These are phyloP conservation scores for Andrena camellia DNA, from an alignment of 2,888 invertebrate species.

Conservation along the genomic window DNA sequence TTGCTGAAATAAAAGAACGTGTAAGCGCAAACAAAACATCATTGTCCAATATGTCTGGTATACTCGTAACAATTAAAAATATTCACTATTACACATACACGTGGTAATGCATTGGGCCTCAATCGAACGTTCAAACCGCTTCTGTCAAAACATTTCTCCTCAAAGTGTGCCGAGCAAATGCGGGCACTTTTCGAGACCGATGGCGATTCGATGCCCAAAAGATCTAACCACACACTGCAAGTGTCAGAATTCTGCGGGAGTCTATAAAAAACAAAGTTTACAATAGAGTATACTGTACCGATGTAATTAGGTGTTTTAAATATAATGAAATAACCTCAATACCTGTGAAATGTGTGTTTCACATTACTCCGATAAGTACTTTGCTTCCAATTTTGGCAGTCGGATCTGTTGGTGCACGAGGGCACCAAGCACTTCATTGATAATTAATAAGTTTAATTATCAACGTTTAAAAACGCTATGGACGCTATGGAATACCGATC, in stretches of 20 bases:
- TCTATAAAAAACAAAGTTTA: background rate
- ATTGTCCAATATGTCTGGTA: background rate
- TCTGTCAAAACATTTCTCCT: background rate
- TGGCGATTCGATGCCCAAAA: background rate
- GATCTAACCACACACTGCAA: background rate
- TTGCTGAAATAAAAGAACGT: background rate
- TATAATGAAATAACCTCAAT: background rate
- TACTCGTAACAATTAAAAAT: background rate
- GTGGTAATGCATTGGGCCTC: background rate
- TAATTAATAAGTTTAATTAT: no score
- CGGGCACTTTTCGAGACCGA: background rate
- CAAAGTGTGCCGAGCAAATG: background rate
- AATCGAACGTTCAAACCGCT: background rate
- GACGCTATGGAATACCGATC: no score
- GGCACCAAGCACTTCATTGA: background rate
- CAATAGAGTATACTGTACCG: background rate
- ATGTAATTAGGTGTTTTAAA: background rate
- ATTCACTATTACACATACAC: background rate
- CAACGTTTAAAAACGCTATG: no score
- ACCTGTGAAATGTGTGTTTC: background rate
- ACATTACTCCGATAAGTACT: background rate
- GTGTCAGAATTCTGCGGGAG: background rate
- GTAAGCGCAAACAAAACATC: background rate
- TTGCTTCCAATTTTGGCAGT: background rate
- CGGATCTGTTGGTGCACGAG: background rate